Base-by-base conservation (phyloP, 2,888 invertebrate genomes). In the Andrena haemorrhoa region DNA sequence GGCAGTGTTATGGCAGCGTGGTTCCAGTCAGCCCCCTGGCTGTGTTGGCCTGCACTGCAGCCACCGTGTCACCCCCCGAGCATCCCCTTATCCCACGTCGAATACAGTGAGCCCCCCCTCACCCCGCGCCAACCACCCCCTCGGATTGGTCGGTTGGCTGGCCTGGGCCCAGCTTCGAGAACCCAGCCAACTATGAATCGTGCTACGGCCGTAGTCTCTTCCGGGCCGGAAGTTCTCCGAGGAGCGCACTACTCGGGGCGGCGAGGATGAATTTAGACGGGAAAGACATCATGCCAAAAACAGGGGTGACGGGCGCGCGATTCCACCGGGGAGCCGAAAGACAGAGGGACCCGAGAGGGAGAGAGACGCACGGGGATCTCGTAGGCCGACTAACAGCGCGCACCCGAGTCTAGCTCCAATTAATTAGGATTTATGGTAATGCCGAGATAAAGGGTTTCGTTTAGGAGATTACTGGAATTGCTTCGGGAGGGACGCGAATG, bases 1-100 rank as follows among this genome's bases (percentile, higher is more conserved):
- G 91, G 89, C 91, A 91, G 89, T 92, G 93, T 93, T 92, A 92
- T 92, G 91, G 89, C 88, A 87, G 89, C 88, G 79, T 90, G 91
- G 89, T 90, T 92, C 87, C 84, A 89, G 89, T 88, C 88, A 8
- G 68, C 65, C 58, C 41, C 70, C 33, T 20, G 53, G 56, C 41
- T 51, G 71, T 47, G 66, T 75, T 56, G 71, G 71, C 65, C 69
- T 73, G 41, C 72, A 66, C 60, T 86, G 89, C 86, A 88, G 85
- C 86, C 79, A 88, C 82, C 87, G 81, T 89, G 88, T 89, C 89
- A 88, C 75, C 85, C 78, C 41, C 82, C 82, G 77, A 84, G 82
- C 87, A 82, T 74, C 73, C 78, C 81, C 79, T 86, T 84, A 79
- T 80, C 78, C 84, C 86, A 79, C 83, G 82, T 82, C 83, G 81